Percentiles rank a stretch among this genome's conserved stretches.
Evolutionary conservation across 2,888 invertebrate genomes (phyloP).

Genomic region (Apamea crenata): DNA sequence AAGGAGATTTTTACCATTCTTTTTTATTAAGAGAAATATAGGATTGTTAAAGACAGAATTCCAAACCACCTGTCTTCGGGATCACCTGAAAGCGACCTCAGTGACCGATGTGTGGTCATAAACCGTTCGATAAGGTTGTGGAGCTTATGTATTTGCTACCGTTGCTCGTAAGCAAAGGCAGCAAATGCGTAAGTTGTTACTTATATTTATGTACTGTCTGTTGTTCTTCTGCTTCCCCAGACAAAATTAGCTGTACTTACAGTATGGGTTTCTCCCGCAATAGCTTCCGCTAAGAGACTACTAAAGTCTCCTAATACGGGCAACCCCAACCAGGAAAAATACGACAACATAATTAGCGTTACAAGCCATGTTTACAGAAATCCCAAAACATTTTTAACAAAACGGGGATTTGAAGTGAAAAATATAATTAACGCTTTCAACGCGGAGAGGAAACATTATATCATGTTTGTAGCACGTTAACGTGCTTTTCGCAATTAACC

Average conservation of each 20-base stretch:
- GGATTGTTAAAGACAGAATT: not conserved
- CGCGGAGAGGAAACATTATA: conserved; percentile 83
- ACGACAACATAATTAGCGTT: conserved; percentile 34
- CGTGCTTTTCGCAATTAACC: conserved; percentile 87
- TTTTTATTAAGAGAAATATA: not conserved
- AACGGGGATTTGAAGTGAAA: conserved; percentile 70
- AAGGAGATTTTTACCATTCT: not conserved
- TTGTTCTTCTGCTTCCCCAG: not conserved
- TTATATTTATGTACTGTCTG: not conserved
- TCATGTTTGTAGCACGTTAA: conserved; percentile 84
- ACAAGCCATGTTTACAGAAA: conserved; percentile 56
- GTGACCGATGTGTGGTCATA: not conserved
- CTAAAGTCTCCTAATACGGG: conserved; percentile 3
- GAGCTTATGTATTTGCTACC: no score
- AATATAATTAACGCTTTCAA: conserved; percentile 72
- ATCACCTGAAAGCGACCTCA: not conserved
- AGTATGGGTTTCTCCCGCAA: not conserved
- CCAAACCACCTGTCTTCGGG: not conserved
- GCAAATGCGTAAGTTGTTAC: not conserved
- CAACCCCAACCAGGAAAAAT: conserved; percentile 33
- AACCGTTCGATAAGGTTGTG: not conserved
- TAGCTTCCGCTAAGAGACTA: not conserved
- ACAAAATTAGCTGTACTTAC: not conserved
- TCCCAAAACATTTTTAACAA: conserved; percentile 67
- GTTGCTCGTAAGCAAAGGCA: no score